Base-by-base conservation (phyloP, 2,888 invertebrate species). In the Candidula unifasciata region DNA sequence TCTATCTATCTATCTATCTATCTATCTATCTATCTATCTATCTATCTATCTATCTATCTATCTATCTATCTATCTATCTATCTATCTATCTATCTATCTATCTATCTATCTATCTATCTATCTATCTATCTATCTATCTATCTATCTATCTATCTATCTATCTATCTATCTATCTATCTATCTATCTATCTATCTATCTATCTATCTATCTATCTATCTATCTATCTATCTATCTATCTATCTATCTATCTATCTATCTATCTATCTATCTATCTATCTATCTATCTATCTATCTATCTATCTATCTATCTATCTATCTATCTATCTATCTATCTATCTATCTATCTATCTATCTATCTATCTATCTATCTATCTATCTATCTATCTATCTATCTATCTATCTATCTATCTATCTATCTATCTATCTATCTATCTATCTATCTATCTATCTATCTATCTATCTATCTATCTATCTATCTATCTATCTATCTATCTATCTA, bases 281-380 rank as follows among this genome's bases (percentile, higher is more conserved):
- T 78, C 60, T 57, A 27, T 78, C 57, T 78, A 27, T 78, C 78
- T 78, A 27, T 78, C 78, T 78, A 27, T 78, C 78, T 78, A 27
- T 78, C 78, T 78, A 27, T 78, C 78, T 78, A 27, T 78, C 78
- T 78, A 27, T 78, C 78, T 78, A 27, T 78, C 78, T 78, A 27
- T 78, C 78, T 78, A 27, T 78, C 78, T 33, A 24, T 60, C 60
- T 60, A 44, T 76, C 44, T 35, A 44, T 44, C 27, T 27, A 44
- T 76, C 44, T 44, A 44, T 35, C 37, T 44, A 30, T 71, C 33
- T 35, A 30, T 71, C 33, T 71, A 30, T 71, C 71, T 35, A 30
- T 71, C 33, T 71, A 30, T 35, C 30, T 35, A 30, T 71, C 33
- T 35, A 30, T 73, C 73, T 73, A 13, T 73, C 73, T 73, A 21